Conservation (phyloP, 2,797 vertebrate species). For the Alectoris magna region DNA sequence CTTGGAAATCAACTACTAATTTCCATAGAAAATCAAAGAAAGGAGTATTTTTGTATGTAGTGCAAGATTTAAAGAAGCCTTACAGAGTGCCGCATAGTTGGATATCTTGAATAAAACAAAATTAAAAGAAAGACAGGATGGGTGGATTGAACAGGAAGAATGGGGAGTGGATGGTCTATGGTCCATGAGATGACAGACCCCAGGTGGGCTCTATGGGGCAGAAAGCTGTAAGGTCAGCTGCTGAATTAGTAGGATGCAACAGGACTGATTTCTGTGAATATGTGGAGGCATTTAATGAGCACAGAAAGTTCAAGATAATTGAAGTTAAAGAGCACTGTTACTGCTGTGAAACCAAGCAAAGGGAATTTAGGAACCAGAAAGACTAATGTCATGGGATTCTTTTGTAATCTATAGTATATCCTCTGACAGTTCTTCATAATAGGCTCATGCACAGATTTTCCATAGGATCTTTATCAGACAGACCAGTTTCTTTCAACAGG, state of each 20-base stretch:
- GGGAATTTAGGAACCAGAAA: background rate
- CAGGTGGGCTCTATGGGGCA: background rate
- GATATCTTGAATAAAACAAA: fast-evolving
- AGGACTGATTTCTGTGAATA: background rate
- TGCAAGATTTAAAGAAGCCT: background rate
- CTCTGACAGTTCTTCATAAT: background rate
- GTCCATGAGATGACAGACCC: background rate
- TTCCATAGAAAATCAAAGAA: background rate
- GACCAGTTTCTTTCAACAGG: background rate
- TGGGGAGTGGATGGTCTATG: background rate
- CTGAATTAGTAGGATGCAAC: background rate
- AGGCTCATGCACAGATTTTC: background rate
- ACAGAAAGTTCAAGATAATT: background rate
- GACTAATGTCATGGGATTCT: background rate
- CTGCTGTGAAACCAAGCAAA: background rate
- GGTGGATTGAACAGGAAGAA: background rate
- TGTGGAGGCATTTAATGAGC: background rate
- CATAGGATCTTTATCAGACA: background rate
- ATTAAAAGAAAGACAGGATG: background rate
- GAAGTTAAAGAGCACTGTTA: background rate
- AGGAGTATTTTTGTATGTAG: background rate
- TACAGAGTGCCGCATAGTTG: background rate
- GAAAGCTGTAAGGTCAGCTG: background rate
- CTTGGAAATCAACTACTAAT: background rate
- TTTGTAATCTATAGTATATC: background rate